phyloP scores from a whole-genome alignment of 2,113 vertebrate species.

The Garra rufa region DNA sequence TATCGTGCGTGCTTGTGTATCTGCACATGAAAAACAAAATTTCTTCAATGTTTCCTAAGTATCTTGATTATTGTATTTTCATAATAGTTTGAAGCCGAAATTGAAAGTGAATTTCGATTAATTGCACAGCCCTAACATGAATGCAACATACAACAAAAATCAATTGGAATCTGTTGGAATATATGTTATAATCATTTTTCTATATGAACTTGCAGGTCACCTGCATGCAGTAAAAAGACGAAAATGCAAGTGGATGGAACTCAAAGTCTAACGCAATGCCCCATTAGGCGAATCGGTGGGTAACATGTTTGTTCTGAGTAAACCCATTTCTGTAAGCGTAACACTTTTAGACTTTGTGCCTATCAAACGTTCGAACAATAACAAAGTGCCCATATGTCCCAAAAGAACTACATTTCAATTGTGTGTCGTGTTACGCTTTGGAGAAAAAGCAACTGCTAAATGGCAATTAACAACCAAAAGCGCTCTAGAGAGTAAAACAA shows the following conservation, averaged over 20 bases:
- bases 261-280: too few species aligned
- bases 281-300: not conserved
- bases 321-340: not conserved
- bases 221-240: not conserved
- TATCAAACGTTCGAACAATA: slow-evolving; percentile 8
- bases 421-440: slow-evolving; percentile 10
- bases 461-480: slow-evolving; percentile 28
- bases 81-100: too few species aligned
- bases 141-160: not conserved
- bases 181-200: not conserved
- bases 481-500: slow-evolving; percentile 27
- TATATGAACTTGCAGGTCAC: not conserved
- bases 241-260: not conserved
- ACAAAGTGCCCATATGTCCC: slow-evolving; percentile 28
- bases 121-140: too few species aligned
- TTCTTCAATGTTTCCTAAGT: too few species aligned
- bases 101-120: too few species aligned
- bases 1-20: too few species aligned
- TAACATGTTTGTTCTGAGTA: not conserved
- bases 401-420: slow-evolving; percentile 36
- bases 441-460: slow-evolving; percentile 26
- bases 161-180: not conserved
- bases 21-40: too few species aligned
- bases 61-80: too few species aligned
- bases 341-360: not conserved